Conservation (phyloP, 2,113 vertebrate species). For the Gymnorhina tibicen region DNA sequence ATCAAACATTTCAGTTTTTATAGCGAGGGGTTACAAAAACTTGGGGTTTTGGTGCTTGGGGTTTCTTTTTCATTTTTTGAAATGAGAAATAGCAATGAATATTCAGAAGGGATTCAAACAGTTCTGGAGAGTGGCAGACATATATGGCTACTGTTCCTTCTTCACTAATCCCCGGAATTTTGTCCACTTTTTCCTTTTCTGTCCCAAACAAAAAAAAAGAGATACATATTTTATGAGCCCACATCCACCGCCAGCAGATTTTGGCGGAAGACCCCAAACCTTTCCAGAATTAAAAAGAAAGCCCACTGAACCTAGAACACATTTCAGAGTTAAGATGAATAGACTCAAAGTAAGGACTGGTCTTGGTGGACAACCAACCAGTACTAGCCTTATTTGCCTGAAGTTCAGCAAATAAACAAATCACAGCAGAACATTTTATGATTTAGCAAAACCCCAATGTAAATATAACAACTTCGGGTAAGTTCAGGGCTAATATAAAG, state of each 20-base stretch:
- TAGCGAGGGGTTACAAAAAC: no score
- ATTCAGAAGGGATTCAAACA: background rate
- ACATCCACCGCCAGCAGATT: background rate
- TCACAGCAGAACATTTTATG: background rate
- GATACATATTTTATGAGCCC: background rate
- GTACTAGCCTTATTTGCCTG: background rate
- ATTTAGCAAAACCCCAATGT: background rate
- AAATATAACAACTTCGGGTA: background rate
- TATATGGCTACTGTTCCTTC: background rate
- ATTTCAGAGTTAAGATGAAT: background rate
- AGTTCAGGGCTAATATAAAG: background rate
- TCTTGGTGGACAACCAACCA: background rate
- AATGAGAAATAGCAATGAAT: background rate
- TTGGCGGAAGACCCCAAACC: background rate
- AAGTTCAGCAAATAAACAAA: background rate
- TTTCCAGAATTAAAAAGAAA: background rate
- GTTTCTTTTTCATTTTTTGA: background rate
- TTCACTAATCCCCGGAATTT: background rate
- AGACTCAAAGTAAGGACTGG: background rate
- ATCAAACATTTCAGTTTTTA: background rate
- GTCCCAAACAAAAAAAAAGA: background rate
- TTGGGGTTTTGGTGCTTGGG: background rate
- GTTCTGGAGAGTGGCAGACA: background rate
- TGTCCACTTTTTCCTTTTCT: background rate
- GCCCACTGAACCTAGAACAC: background rate